A percentile compares a stretch with the other conserved stretches of the same genome.
These are phyloP conservation scores for Dasyurus viverrinus DNA, from an alignment of 2,113 vertebrate species.

Conservation along the genomic window DNA sequence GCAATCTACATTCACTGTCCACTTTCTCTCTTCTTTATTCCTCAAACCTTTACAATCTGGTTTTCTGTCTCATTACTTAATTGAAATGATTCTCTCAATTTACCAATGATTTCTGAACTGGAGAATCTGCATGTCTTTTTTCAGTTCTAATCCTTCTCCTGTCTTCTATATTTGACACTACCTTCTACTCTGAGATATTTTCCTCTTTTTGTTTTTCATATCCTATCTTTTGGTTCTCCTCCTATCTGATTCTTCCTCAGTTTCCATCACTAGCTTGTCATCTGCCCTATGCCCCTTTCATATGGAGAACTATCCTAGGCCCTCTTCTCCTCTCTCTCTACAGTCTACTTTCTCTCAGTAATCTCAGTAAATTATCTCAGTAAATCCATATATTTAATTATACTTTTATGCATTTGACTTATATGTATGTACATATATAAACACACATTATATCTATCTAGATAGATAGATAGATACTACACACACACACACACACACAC, in stretches of 20 bases:
- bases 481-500: too few species aligned
- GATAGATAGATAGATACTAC: too few species aligned
- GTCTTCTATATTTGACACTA: not conserved
- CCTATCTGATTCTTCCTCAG: not conserved
- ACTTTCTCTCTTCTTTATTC: not conserved
- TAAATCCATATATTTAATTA: not conserved
- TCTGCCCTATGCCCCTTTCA: not conserved
- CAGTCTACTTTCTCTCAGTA: not conserved
- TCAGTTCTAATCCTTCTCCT: not conserved
- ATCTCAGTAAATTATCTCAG: not conserved
- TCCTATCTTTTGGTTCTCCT: not conserved
- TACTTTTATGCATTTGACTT: not conserved
- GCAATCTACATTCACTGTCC: not conserved
- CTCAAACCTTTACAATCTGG: not conserved
- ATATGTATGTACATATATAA: too few species aligned
- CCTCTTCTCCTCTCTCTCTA: not conserved
- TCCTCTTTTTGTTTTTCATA: not conserved
- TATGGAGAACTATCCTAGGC: not conserved
- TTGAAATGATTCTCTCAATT: not conserved
- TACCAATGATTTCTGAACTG: not conserved
- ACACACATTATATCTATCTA: too few species aligned
- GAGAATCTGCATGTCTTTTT: not conserved
- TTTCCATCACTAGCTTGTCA: not conserved
- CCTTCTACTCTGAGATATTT: not conserved
- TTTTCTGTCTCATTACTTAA: not conserved